A percentile compares a stretch with the other conserved stretches of the same genome.
Conservation (phyloP, 2,888 invertebrate genomes). For the Chromoteleia sp. region DNA sequence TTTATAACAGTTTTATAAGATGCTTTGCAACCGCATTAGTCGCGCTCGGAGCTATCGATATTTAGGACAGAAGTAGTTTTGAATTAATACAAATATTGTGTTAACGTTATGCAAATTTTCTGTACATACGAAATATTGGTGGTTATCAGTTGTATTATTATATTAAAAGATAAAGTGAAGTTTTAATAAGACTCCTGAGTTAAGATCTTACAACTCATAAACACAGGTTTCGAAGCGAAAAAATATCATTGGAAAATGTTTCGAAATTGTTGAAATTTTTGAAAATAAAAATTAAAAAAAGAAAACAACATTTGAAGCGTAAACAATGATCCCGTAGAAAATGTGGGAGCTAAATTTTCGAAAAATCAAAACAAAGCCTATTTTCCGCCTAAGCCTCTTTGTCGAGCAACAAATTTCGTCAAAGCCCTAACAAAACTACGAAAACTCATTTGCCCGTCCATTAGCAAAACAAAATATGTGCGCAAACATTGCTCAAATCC, state of each 20-base stretch:
- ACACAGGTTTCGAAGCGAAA: no score
- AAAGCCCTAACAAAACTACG: slow-evolving; percentile 4
- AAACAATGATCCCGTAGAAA: no score
- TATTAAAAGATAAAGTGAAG: slow-evolving; percentile 3
- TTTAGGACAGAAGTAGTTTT: slow-evolving; percentile 4
- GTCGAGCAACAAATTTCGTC: background rate
- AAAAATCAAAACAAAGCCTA: no score
- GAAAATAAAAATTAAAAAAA: no score
- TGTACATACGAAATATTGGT: slow-evolving; percentile 8
- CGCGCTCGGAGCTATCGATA: background rate
- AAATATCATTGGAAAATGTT: no score
- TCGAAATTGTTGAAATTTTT: no score
- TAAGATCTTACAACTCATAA: no score
- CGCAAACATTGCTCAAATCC: slow-evolving; percentile 45
- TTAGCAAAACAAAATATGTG: slow-evolving; percentile 60
- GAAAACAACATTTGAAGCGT: no score
- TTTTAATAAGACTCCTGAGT: slow-evolving; percentile 1
- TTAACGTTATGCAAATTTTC: slow-evolving; percentile 24
- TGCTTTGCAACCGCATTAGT: background rate
- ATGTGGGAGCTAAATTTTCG: no score
- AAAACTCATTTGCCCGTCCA: slow-evolving; percentile 45
- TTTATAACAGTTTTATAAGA: background rate
- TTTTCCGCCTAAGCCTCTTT: no score
- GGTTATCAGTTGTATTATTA: slow-evolving; percentile 11
- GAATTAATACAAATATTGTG: slow-evolving; percentile 24